Evolutionary conservation across 2,797 vertebrate genomes (phyloP).

Genomic region (Bryconaethiops microstoma): DNA sequence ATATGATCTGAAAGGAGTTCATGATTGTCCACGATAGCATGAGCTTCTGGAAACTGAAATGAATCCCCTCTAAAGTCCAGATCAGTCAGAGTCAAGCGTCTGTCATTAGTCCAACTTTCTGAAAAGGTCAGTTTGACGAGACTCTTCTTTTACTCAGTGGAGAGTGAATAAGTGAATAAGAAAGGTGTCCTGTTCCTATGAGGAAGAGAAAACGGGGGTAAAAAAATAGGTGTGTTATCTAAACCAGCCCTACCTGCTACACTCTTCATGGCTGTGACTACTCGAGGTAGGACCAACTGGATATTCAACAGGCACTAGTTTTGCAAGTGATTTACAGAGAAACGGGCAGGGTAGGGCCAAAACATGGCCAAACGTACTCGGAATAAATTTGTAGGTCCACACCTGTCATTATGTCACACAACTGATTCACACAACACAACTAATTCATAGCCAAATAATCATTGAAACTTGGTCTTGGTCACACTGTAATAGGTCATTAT

Average conservation of each 20-base stretch:
- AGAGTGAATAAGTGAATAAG: neutral
- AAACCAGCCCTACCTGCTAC: conserved; percentile 59
- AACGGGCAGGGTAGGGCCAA: conserved; percentile 51
- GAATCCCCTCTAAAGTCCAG: neutral
- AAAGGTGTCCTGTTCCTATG: conserved; percentile 10
- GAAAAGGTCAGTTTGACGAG: neutral
- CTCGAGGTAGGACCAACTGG: conserved; percentile 53
- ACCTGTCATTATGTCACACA: conserved; percentile 34
- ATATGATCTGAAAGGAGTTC: neutral
- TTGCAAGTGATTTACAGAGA: conserved; percentile 32
- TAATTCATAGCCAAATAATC: neutral
- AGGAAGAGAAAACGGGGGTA: conserved; percentile 25
- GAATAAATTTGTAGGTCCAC: conserved; percentile 49
- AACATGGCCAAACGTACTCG: conserved; percentile 36
- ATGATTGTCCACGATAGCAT: neutral
- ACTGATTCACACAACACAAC: neutral
- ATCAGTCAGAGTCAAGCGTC: conserved; percentile 1
- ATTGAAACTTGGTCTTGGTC: conserved; percentile 7
- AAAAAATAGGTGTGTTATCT: conserved; percentile 45
- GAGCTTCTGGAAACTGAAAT: neutral
- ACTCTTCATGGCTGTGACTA: conserved; percentile 50
- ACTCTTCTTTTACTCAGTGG: neutral
- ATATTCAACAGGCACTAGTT: conserved; percentile 44
- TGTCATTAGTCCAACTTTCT: neutral
- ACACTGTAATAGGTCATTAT: neutral